A percentile compares a stretch with the other conserved stretches of the same genome.
Evolutionary conservation across 92 coral and sea anemone genomes (phyloP).

Genomic region (Pocillopora grandis): DNA sequence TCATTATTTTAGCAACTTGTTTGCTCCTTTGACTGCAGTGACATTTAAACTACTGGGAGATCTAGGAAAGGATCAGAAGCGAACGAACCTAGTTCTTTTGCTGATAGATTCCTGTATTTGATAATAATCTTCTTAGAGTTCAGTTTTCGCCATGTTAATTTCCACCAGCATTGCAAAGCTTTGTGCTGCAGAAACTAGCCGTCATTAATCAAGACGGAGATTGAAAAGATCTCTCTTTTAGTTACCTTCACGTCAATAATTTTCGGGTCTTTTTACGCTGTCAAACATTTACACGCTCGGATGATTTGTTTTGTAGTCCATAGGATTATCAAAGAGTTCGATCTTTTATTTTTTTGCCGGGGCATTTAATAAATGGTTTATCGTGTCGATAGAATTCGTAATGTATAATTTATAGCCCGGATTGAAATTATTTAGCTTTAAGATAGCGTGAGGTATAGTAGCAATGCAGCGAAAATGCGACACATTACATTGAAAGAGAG

Average conservation of each 20-base stretch:
- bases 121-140: slow-evolving; percentile 23
- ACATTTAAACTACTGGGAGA: no score
- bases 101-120: not conserved
- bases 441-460: not conserved
- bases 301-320: slow-evolving; percentile 34
- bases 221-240: not conserved
- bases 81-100: not conserved
- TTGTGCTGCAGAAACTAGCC: slow-evolving; percentile 14
- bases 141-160: slow-evolving; percentile 2
- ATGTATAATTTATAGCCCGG: slow-evolving; percentile 23
- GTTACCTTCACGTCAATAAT: not conserved
- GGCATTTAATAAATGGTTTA: slow-evolving; percentile 20
- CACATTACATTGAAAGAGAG: not conserved
- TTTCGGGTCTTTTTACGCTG: slow-evolving; percentile 20
- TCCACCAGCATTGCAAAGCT: not conserved
- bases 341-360: slow-evolving; percentile 25
- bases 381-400: slow-evolving; percentile 19
- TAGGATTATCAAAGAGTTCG: slow-evolving; percentile 16
- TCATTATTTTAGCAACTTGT: slow-evolving; percentile 26
- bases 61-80: not conserved
- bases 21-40: slow-evolving; percentile 12
- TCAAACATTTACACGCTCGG: slow-evolving; percentile 36
- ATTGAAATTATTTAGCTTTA: not conserved
- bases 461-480: not conserved
- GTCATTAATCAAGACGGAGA: slow-evolving; percentile 14